Conservation (phyloP, 2,113 vertebrate genomes). For the Arizona elegans region DNA sequence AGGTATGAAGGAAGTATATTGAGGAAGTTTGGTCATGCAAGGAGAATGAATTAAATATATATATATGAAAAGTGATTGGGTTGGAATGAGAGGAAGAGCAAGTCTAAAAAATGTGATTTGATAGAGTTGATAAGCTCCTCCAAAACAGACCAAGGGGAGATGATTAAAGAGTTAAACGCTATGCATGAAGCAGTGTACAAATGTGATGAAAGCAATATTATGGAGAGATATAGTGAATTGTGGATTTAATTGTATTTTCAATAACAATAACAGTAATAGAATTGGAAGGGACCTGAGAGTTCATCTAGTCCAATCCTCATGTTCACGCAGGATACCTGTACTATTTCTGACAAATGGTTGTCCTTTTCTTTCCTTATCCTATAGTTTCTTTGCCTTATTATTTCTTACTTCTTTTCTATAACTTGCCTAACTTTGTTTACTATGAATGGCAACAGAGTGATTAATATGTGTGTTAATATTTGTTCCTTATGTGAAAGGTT, state of each 20-base stretch:
- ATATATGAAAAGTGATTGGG: no score
- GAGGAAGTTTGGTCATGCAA: no score
- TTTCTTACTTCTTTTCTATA: background rate
- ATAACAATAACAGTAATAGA: no score
- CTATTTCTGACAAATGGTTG: no score
- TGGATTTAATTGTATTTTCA: background rate
- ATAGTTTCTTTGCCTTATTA: background rate
- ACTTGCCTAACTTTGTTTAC: background rate
- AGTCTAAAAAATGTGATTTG: no score
- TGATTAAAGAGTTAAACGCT: background rate
- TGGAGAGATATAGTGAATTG: background rate
- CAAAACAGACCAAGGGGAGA: background rate
- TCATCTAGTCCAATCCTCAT: no score
- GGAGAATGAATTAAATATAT: no score
- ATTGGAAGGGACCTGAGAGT: no score
- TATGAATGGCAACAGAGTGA: background rate
- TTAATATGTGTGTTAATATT: background rate
- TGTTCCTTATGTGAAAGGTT: background rate
- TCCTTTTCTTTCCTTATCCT: background rate
- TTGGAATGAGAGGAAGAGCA: no score
- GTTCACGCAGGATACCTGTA: no score
- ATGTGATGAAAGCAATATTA: background rate
- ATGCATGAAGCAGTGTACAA: background rate
- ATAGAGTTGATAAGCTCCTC: no score
- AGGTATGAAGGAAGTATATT: no score